phyloP scores from a whole-genome alignment of 2,888 invertebrate genomes.

The Dryomyza anilis region DNA sequence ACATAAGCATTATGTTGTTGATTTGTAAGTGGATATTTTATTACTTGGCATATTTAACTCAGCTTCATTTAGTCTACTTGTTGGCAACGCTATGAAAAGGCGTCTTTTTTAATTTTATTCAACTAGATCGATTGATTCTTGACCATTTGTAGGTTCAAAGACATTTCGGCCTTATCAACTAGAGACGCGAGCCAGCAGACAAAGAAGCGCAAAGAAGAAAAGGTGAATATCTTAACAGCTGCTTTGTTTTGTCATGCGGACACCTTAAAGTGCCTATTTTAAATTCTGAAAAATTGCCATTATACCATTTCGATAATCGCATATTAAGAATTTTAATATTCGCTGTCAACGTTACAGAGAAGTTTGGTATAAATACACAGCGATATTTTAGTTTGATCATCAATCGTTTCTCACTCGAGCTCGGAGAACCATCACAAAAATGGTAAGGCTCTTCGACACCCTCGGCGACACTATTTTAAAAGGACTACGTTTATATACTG shows the following conservation, averaged over 20 bases:
- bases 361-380: slow-evolving; percentile 33
- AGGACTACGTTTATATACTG: not conserved
- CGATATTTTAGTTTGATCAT: slow-evolving; percentile 23
- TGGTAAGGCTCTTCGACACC: slow-evolving; percentile 30
- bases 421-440: slow-evolving; percentile 31
- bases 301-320: slow-evolving; percentile 24
- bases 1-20: not conserved
- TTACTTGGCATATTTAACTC: not conserved
- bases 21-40: slow-evolving; percentile 15
- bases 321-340: slow-evolving; percentile 25
- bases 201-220: slow-evolving; percentile 4
- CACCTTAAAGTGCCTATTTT: slow-evolving; percentile 21
- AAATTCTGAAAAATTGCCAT: slow-evolving; percentile 16
- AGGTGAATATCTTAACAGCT: slow-evolving; percentile 17
- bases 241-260: not conserved
- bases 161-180: slow-evolving; percentile 12
- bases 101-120: not conserved
- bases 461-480: not conserved
- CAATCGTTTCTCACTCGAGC: slow-evolving; percentile 31
- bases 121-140: slow-evolving; percentile 1
- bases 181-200: not conserved
- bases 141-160: slow-evolving; percentile 14
- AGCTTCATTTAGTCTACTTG: not conserved
- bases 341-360: slow-evolving; percentile 13
- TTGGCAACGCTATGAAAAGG: not conserved